Percentiles rank a stretch among this genome's conserved stretches.
Evolutionary conservation across 2,888 invertebrate genomes (phyloP).

Genomic region (Limenitis camilla): DNA sequence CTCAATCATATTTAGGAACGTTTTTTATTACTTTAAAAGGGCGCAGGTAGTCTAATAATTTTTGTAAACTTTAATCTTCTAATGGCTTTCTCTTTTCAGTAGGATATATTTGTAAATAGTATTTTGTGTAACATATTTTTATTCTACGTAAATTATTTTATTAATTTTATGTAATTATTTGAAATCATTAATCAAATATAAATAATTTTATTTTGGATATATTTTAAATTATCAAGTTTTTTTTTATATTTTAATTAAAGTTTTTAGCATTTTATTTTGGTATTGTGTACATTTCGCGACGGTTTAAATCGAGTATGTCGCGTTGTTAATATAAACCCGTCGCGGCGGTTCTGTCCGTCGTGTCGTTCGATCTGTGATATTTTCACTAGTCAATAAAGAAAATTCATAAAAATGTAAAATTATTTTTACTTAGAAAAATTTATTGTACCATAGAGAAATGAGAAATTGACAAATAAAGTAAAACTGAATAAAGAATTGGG

Average conservation of each 20-base stretch:
- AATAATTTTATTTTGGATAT: conserved; percentile 34
- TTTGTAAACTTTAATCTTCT: neutral
- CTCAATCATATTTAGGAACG: too few species aligned
- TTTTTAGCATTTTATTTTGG: conserved; percentile 62
- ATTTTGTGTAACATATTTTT: conserved; percentile 52
- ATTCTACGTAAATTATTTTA: conserved; percentile 56
- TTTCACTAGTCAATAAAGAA: conserved; percentile 35
- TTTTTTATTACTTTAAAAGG: too few species aligned
- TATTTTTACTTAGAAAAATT: conserved; percentile 54
- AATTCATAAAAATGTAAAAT: conserved; percentile 63
- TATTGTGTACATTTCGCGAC: conserved; percentile 60
- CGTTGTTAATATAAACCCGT: conserved; percentile 42
- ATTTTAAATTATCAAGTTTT: conserved; percentile 61
- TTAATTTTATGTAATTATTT: too few species aligned
- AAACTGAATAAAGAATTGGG: conserved; percentile 31
- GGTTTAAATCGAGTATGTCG: conserved; percentile 49
- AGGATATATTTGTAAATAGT: conserved; percentile 64
- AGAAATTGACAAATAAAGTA: conserved; percentile 68
- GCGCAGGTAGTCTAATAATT: neutral
- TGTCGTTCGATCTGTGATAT: conserved; percentile 58
- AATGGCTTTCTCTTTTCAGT: conserved; percentile 29
- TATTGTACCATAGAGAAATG: conserved; percentile 55
- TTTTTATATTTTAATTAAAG: conserved; percentile 37
- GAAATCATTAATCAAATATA: conserved; percentile 14
- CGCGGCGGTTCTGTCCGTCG: conserved; percentile 34